Conservation (phyloP, 1,140 invertebrate species). For the Drosophila kanapiae region DNA sequence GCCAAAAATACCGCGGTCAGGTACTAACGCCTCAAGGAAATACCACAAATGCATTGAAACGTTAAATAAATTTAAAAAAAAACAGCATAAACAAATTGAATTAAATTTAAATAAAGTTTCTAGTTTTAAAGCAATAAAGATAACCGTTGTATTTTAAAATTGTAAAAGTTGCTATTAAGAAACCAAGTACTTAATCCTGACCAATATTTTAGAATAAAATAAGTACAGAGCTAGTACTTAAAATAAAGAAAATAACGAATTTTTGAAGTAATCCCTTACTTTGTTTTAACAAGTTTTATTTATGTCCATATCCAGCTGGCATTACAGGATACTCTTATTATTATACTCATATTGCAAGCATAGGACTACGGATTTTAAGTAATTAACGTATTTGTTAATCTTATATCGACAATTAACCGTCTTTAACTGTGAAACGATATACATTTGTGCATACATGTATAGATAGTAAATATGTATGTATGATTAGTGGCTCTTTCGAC, state of each 20-base stretch:
- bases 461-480: constrained; percentile 1
- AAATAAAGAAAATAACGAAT: no score
- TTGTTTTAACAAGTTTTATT: background rate
- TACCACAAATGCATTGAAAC: background rate
- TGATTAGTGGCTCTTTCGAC: background rate
- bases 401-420: background rate
- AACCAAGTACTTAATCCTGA: background rate
- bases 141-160: no score
- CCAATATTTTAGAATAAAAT: no score
- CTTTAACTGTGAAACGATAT: no score
- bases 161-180: background rate
- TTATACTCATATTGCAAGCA: background rate
- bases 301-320: background rate
- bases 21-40: background rate
- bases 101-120: no score
- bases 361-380: background rate
- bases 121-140: no score
- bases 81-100: no score
- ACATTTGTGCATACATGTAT: no score
- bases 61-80: background rate
- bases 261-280: no score
- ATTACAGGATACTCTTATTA: background rate
- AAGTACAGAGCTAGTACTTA: no score
- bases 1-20: constrained; percentile 15
- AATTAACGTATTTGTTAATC: background rate